Conservation (phyloP, 2,888 invertebrate genomes). For the Ochlodes sylvanus region DNA sequence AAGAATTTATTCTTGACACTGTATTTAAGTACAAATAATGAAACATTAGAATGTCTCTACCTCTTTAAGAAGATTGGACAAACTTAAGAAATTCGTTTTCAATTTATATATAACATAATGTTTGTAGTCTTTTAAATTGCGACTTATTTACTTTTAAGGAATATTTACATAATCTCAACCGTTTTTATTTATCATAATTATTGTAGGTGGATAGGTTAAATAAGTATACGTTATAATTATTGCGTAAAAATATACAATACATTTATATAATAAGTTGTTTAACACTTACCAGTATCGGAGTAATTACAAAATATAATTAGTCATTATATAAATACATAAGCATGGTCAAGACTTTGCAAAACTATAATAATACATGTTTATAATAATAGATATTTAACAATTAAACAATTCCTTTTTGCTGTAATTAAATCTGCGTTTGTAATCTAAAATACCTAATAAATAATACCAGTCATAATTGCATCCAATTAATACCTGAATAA, state of each 20-base stretch:
- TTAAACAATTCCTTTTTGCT: constrained; percentile 2
- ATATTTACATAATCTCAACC: too few relatives aligned
- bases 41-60: too few relatives aligned
- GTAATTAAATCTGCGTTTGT: background rate
- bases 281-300: background rate
- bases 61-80: too few relatives aligned
- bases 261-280: too few relatives aligned
- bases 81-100: too few relatives aligned
- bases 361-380: background rate
- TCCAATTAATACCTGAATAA: too few relatives aligned
- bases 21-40: too few relatives aligned
- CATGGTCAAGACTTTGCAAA: background rate
- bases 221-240: too few relatives aligned
- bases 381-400: background rate
- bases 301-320: constrained; percentile 2
- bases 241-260: too few relatives aligned
- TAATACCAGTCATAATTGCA: background rate
- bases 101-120: too few relatives aligned
- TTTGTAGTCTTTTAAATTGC: background rate
- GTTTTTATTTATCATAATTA: too few relatives aligned
- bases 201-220: too few relatives aligned
- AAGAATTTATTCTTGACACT: background rate
- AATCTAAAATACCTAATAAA: background rate
- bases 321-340: background rate
- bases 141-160: background rate